phyloP scores from a whole-genome alignment of 2,888 invertebrate species.

The Magallana nippona region DNA sequence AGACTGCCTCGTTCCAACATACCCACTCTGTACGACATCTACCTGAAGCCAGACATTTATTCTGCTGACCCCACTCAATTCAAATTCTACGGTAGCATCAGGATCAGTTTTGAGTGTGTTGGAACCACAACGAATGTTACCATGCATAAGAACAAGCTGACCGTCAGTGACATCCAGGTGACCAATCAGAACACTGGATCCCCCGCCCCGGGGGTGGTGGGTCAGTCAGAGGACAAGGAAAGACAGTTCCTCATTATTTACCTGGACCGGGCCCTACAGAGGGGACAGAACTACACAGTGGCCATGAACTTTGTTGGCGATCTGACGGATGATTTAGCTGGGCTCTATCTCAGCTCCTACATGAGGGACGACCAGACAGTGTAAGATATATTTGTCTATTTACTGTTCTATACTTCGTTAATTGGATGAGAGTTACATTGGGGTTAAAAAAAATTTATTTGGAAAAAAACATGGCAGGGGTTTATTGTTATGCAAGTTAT shows the following conservation, averaged over 20 bases:
- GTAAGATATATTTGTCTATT: constrained; percentile 47
- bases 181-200: background rate
- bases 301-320: constrained; percentile 56
- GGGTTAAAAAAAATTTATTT: too few species aligned
- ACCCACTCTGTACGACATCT: constrained; percentile 64
- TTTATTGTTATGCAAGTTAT: too few species aligned
- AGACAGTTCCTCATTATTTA: constrained; percentile 57
- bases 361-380: constrained; percentile 55
- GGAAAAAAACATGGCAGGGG: too few species aligned
- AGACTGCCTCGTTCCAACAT: constrained; percentile 60
- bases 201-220: background rate
- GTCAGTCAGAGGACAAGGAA: constrained; percentile 34
- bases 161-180: background rate
- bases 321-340: constrained; percentile 81
- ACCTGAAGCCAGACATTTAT: constrained; percentile 70
- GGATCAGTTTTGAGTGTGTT: constrained; percentile 55
- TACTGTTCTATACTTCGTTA: too few species aligned
- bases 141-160: constrained; percentile 87
- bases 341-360: constrained; percentile 63
- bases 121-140: constrained; percentile 84
- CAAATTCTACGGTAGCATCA: constrained; percentile 59
- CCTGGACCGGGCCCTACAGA: constrained; percentile 47
- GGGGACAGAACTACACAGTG: constrained; percentile 53
- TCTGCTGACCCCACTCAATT: constrained; percentile 57
- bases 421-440: too few species aligned